A percentile compares a stretch with the other conserved stretches of the same genome.
Evolutionary conservation across 2,888 invertebrate genomes (phyloP).

Genomic region (Invenusta paracnida): DNA sequence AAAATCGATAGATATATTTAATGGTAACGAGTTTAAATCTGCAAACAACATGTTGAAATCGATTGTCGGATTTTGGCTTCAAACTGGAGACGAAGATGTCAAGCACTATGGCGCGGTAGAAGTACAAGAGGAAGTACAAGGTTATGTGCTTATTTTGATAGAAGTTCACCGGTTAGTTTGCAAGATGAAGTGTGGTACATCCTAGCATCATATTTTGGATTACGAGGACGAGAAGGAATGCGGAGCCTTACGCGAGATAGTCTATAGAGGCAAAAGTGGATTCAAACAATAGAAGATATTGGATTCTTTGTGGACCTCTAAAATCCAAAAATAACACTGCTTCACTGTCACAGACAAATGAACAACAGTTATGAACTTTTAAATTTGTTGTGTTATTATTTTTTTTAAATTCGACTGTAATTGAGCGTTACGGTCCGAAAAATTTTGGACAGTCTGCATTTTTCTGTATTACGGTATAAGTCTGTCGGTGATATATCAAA

Average conservation of each 20-base stretch:
- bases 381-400: no score
- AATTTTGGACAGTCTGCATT: no score
- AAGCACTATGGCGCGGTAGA: constrained; percentile 5
- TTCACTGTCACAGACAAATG: no score
- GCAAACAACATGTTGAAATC: constrained; percentile 27
- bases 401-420: no score
- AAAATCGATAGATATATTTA: neutral
- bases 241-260: neutral
- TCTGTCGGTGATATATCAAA: no score
- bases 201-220: constrained; percentile 10
- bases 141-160: constrained; percentile 9
- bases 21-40: constrained; percentile 10
- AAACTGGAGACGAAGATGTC: constrained; percentile 20
- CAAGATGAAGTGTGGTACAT: constrained; percentile 36
- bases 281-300: constrained; percentile 28
- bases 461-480: no score
- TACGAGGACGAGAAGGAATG: constrained; percentile 17
- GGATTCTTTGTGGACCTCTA: neutral
- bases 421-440: no score
- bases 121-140: neutral
- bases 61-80: constrained; percentile 21
- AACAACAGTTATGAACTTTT: no score
- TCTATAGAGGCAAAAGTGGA: constrained; percentile 12
- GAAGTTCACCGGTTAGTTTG: constrained; percentile 16
- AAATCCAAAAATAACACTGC: neutral